phyloP scores from a whole-genome alignment of 2,113 vertebrate species.

The Tachuris rubrigastra region DNA sequence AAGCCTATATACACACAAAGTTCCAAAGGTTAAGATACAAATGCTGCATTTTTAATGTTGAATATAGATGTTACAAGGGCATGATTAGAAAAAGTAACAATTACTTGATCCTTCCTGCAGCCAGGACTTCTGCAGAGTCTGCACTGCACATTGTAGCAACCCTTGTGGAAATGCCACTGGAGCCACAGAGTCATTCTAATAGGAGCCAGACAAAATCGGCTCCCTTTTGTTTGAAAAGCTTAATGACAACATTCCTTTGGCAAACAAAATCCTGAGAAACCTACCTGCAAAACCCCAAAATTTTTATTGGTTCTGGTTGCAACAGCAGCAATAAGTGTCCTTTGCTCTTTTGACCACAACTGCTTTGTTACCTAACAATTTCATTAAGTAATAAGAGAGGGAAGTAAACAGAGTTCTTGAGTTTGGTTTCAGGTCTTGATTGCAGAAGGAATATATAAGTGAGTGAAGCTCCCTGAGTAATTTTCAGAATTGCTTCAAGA shows the following conservation, averaged over 20 bases:
- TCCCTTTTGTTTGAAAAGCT: neutral
- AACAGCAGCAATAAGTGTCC: neutral
- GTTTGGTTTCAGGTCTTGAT: neutral
- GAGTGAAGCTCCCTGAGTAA: neutral
- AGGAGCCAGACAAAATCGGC: neutral
- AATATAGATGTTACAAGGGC: neutral
- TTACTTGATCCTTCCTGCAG: neutral
- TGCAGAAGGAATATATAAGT: neutral
- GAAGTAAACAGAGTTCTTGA: neutral
- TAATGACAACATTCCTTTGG: neutral
- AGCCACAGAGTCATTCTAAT: neutral
- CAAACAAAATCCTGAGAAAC: neutral
- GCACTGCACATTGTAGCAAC: neutral
- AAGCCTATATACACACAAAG: conserved; percentile 74
- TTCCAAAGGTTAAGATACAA: conserved; percentile 56
- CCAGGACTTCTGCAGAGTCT: neutral
- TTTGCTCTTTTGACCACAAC: neutral
- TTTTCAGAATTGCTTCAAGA: neutral
- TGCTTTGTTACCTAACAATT: neutral
- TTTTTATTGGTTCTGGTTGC: neutral
- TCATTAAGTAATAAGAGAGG: neutral
- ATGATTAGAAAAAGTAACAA: neutral
- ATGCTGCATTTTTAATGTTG: neutral
- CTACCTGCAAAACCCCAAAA: accelerated
- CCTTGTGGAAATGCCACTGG: neutral